Evolutionary conservation across 2,113 vertebrate species (phyloP).

Genomic region (Mobula hypostoma): DNA sequence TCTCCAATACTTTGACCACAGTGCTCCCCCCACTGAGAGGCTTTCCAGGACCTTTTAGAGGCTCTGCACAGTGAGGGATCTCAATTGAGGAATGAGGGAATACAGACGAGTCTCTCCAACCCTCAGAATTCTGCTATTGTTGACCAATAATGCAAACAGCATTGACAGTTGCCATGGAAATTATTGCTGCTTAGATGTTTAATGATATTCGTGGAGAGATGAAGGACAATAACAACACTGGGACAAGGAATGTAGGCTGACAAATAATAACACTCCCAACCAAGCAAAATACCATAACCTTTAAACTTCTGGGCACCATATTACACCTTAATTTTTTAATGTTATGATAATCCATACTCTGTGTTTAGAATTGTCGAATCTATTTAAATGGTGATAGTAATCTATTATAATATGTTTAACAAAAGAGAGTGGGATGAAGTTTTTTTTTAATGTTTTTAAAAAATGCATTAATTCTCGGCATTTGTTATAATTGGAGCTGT

Average conservation of each 20-base stretch:
- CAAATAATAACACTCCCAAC: not conserved
- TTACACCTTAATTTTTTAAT: not conserved
- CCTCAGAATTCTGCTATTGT: not conserved
- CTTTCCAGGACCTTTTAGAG: not conserved
- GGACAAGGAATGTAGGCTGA: not conserved
- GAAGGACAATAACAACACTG: not conserved
- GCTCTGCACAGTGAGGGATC: not conserved
- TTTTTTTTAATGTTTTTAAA: not conserved
- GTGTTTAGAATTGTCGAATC: too few species aligned
- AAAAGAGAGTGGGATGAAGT: not conserved
- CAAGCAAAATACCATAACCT: not conserved
- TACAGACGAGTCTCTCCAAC: not conserved
- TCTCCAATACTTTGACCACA: too few species aligned
- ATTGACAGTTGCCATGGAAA: conserved; percentile 10
- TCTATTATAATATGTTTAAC: not conserved
- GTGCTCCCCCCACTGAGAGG: not conserved
- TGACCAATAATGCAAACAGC: not conserved
- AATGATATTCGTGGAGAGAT: not conserved
- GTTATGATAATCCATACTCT: not conserved
- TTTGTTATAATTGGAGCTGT: too few species aligned
- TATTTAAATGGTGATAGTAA: not conserved
- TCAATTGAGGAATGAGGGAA: not conserved
- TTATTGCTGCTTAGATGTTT: not conserved
- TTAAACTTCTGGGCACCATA: not conserved
- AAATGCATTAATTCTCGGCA: not conserved